Evolutionary conservation across 2,888 invertebrate species (phyloP).

Genomic region (Hemistola chrysoprasaria): DNA sequence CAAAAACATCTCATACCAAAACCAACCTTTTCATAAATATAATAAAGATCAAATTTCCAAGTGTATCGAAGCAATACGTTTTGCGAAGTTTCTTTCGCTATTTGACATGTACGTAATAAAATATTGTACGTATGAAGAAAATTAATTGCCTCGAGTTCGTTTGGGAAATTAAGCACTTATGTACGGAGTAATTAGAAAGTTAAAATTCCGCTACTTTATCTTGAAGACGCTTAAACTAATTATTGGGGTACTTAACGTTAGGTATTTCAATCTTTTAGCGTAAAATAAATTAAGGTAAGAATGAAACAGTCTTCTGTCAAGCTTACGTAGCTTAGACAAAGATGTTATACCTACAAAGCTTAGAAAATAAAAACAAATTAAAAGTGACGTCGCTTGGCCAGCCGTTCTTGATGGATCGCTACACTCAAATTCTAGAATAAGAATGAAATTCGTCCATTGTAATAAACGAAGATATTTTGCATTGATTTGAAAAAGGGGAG

Average conservation of each 20-base stretch:
- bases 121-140: constrained; percentile 24
- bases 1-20: constrained; percentile 33
- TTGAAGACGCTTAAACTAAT: constrained; percentile 13
- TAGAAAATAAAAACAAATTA: no score
- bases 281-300: background rate
- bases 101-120: constrained; percentile 42
- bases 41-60: constrained; percentile 19
- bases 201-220: constrained; percentile 17
- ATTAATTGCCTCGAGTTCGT: constrained; percentile 24
- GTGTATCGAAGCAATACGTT: constrained; percentile 2
- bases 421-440: no score
- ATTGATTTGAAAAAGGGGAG: no score
- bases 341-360: no score
- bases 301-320: no score
- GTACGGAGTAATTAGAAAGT: constrained; percentile 17
- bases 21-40: constrained; percentile 15
- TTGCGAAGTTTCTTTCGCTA: constrained; percentile 42
- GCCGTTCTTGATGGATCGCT: no score
- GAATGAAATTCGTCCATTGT: no score
- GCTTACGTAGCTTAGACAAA: no score
- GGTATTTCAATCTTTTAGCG: constrained; percentile 7
- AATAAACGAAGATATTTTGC: no score
- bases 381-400: no score
- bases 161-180: constrained; percentile 19
- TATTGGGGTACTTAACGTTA: constrained; percentile 2